Percentiles rank a stretch among this genome's conserved stretches.
Conservation (phyloP, 2,888 invertebrate genomes). For the Drosophila formosana region DNA sequence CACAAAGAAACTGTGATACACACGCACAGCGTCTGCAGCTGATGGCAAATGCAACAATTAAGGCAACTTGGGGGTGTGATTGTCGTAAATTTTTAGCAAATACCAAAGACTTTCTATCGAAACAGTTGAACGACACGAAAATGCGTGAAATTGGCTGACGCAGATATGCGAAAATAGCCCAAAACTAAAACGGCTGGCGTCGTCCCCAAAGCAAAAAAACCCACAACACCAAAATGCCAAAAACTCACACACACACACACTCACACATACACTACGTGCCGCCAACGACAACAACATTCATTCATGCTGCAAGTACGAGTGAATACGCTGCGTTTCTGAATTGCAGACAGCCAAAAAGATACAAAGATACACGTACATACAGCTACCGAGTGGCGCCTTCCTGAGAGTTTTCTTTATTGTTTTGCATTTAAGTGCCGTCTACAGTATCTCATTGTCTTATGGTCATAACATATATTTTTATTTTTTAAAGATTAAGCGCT, state of each 20-base stretch:
- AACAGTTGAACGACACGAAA: slow-evolving; percentile 71
- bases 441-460: not conserved
- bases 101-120: slow-evolving; percentile 66
- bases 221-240: slow-evolving; percentile 41
- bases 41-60: slow-evolving; percentile 61
- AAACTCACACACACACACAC: slow-evolving; percentile 33
- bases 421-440: slow-evolving; percentile 8
- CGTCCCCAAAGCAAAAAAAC: slow-evolving; percentile 30
- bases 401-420: slow-evolving; percentile 2
- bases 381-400: slow-evolving; percentile 18
- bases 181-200: slow-evolving; percentile 81
- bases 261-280: slow-evolving; percentile 53
- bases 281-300: slow-evolving; percentile 54
- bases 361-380: slow-evolving; percentile 14
- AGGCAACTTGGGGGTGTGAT: slow-evolving; percentile 40
- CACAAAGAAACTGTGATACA: slow-evolving; percentile 17
- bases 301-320: slow-evolving; percentile 61
- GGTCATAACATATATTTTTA: slow-evolving; percentile 18
- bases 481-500: not conserved
- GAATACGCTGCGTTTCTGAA: slow-evolving; percentile 56
- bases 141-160: slow-evolving; percentile 58
- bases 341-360: slow-evolving; percentile 49
- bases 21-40: slow-evolving; percentile 47
- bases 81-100: slow-evolving; percentile 49
- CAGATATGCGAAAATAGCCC: slow-evolving; percentile 73